Conservation (phyloP, 2,113 vertebrate species). For the Salvelinus fontinalis region DNA sequence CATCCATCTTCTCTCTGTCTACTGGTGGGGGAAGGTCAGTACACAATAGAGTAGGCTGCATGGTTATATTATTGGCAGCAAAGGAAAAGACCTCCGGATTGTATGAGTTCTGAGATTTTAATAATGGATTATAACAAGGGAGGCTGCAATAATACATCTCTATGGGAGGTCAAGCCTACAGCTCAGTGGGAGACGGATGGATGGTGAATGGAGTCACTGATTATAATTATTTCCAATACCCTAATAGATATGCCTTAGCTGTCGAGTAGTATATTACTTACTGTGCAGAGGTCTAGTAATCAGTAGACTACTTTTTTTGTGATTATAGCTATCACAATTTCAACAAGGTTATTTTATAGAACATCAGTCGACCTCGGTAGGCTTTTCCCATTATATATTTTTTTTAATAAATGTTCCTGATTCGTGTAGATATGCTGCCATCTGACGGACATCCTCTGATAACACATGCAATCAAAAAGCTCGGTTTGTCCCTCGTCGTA, state of each 20-base stretch:
- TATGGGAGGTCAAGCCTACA: not conserved
- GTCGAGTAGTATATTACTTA: no score
- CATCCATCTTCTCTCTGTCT: no score
- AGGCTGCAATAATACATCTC: conserved; percentile 14
- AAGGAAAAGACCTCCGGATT: not conserved
- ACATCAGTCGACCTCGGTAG: no score
- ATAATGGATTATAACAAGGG: not conserved
- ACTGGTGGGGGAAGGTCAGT: no score
- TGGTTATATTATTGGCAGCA: no score
- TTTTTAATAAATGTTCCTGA: not conserved
- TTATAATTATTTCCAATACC: not conserved
- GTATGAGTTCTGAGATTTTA: not conserved
- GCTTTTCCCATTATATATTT: no score
- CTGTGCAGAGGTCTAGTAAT: no score
- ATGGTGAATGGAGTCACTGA: conserved; percentile 12
- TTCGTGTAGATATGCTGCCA: conserved; percentile 12
- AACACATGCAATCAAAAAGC: not conserved
- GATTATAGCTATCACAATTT: no score
- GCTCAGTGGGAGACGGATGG: not conserved
- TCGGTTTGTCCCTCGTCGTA: conserved; percentile 22
- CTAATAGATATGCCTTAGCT: no score
- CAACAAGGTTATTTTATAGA: no score
- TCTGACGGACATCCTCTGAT: not conserved
- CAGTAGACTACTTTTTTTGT: no score
- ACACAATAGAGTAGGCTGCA: no score